phyloP scores from a whole-genome alignment of 2,113 vertebrate species.

The Pelecanus crispus region DNA sequence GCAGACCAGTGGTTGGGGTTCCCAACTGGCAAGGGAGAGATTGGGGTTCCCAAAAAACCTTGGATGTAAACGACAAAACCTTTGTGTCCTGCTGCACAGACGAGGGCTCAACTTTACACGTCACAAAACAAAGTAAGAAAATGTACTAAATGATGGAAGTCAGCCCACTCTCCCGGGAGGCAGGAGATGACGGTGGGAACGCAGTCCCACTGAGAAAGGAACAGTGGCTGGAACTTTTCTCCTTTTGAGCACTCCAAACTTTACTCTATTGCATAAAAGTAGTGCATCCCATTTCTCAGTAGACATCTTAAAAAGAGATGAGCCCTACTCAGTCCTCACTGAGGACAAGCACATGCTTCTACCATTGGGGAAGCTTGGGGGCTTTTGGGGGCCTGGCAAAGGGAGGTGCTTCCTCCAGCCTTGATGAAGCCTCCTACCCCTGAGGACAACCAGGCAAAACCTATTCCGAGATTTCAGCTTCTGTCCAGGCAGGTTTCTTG shows the following conservation, averaged over 20 bases:
- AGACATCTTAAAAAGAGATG: background rate
- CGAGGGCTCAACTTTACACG: background rate
- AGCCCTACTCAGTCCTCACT: background rate
- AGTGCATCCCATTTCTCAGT: background rate
- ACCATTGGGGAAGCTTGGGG: background rate
- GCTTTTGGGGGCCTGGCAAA: background rate
- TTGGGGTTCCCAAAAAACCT: background rate
- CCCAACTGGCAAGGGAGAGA: background rate
- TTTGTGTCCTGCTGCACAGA: background rate
- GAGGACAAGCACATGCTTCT: background rate
- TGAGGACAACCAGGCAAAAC: accelerated
- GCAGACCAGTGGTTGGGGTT: background rate
- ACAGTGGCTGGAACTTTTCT: background rate
- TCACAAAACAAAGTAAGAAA: background rate
- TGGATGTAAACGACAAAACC: background rate
- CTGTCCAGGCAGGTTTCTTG: background rate
- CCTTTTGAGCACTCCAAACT: background rate
- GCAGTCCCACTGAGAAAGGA: background rate
- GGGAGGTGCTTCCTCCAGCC: background rate
- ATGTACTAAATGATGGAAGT: background rate
- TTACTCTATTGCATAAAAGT: background rate
- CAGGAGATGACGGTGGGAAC: background rate
- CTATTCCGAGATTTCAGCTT: background rate
- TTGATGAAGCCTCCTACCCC: background rate
- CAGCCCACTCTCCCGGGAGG: background rate